Percentiles rank a stretch among this genome's conserved stretches.
Conservation (phyloP, 2,113 vertebrate species). For the Peromyscus maniculatus region DNA sequence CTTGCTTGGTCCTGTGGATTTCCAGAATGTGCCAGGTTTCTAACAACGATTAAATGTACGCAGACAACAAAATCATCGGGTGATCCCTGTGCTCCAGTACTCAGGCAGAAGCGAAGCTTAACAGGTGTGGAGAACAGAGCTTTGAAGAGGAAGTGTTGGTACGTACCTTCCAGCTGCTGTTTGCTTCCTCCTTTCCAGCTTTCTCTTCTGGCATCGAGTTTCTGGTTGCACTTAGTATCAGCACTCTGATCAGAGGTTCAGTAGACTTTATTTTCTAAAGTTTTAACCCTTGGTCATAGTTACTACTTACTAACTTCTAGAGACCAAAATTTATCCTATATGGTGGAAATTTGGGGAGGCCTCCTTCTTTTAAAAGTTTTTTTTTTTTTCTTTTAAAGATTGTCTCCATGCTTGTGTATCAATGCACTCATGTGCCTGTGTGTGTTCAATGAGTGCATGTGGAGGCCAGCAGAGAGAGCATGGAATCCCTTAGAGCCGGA, state of each 20-base stretch:
- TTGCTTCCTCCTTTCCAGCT: background rate
- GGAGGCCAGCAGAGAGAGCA: background rate
- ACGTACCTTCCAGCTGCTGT: background rate
- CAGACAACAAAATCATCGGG: conserved; percentile 74
- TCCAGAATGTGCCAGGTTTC: conserved; percentile 89
- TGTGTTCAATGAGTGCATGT: background rate
- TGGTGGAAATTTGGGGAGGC: background rate
- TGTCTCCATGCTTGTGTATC: background rate
- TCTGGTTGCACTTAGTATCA: background rate
- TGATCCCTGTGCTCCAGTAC: background rate
- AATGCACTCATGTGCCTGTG: background rate
- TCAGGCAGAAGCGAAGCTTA: conserved; percentile 77
- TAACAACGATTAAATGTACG: conserved; percentile 84
- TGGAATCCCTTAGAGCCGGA: background rate
- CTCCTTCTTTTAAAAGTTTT: background rate
- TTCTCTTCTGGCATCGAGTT: background rate
- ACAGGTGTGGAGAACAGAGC: conserved; percentile 59
- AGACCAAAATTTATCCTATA: background rate
- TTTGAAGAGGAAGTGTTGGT: conserved; percentile 86
- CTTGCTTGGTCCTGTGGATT: conserved; percentile 88
- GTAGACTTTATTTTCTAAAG: conserved; percentile 2
- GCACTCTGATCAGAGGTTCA: background rate
- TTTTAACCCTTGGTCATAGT: conserved; percentile 22
- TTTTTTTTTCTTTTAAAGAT: background rate
- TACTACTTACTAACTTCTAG: background rate